These are phyloP conservation scores for Phallusia fumigata DNA, from an alignment of 23 tunicate genomes.

Conservation along the genomic window DNA sequence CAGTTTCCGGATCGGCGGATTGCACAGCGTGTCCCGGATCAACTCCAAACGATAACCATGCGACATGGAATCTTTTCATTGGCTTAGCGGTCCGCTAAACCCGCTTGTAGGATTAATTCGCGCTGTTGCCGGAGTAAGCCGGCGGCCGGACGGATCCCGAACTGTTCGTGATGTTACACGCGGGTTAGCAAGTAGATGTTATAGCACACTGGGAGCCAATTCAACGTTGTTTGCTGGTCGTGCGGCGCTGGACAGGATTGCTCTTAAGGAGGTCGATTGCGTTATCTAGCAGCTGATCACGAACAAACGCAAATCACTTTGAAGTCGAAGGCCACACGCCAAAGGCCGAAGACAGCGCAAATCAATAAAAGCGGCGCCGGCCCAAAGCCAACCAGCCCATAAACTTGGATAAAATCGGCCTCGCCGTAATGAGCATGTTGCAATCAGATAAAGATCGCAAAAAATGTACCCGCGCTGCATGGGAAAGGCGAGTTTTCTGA, in stretches of 20 bases:
- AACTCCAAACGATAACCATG: background rate
- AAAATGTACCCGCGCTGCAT: background rate
- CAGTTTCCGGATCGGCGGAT: slow-evolving; percentile 8
- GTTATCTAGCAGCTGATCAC: slow-evolving; percentile 9
- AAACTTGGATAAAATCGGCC: background rate
- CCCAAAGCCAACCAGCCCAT: background rate
- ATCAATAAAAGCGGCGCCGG: background rate
- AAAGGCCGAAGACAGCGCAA: background rate
- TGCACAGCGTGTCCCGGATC: background rate
- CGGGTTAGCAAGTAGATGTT: slow-evolving; percentile 1
- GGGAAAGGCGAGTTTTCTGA: background rate
- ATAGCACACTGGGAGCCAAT: background rate
- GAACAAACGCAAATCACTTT: slow-evolving; percentile 13
- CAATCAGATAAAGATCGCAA: background rate
- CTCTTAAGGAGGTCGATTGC: background rate
- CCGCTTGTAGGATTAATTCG: slow-evolving; percentile 2
- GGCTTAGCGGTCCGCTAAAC: background rate
- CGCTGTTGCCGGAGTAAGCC: background rate
- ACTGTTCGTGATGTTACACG: background rate
- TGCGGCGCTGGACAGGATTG: background rate
- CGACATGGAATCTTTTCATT: background rate
- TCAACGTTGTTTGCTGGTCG: background rate
- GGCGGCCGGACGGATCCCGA: background rate
- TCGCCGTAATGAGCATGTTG: background rate
- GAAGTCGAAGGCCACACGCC: slow-evolving; percentile 4